phyloP scores from a whole-genome alignment of 2,797 vertebrate genomes.

The Ispidina lecontei region DNA sequence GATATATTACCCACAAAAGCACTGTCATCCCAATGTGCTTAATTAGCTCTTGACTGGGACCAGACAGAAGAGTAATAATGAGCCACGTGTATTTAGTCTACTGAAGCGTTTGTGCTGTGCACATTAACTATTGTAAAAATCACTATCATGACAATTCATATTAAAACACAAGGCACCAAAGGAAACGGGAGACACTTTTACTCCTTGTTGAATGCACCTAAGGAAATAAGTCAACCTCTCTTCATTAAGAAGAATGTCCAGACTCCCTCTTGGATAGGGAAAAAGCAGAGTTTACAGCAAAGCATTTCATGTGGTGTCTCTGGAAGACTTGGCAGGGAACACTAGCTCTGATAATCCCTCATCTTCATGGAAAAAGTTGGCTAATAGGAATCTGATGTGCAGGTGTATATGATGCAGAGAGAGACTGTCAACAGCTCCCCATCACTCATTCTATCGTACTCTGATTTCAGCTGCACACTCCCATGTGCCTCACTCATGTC shows the following conservation, averaged over 20 bases:
- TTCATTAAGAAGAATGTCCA: background rate
- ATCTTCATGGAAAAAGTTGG: background rate
- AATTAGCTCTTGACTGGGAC: background rate
- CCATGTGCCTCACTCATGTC: rapidly evolving
- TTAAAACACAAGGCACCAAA: background rate
- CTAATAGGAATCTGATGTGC: background rate
- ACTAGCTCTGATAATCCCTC: too few species aligned
- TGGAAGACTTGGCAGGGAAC: background rate
- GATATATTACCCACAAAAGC: background rate
- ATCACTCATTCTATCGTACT: rapidly evolving
- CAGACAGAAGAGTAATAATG: background rate
- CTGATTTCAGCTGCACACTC: background rate
- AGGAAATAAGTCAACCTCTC: background rate
- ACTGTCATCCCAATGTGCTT: background rate
- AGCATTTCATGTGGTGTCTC: background rate
- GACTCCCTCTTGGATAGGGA: background rate
- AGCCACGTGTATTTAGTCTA: background rate
- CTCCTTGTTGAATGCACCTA: background rate
- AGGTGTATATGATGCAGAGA: rapidly evolving
- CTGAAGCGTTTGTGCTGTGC: background rate
- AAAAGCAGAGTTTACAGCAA: background rate
- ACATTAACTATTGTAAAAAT: background rate
- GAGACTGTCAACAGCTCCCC: background rate
- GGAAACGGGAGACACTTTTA: background rate
- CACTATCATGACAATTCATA: background rate